Percentiles rank a stretch among this genome's conserved stretches.
phyloP scores from a whole-genome alignment of 2,888 invertebrate species.

The Yponomeuta evonymella region DNA sequence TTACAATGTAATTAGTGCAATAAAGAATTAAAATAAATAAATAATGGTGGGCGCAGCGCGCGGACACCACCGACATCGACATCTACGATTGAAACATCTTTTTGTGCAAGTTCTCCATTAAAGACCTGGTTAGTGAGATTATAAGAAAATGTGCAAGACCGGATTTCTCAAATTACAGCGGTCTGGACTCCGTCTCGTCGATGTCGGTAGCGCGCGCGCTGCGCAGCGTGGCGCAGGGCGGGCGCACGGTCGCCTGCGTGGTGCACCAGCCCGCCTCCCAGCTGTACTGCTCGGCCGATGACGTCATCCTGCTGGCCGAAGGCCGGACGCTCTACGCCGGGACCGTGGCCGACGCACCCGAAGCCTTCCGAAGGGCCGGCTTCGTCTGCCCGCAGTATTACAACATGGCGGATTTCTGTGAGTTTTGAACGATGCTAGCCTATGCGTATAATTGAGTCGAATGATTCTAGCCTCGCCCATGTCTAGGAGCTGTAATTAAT shows the following conservation, averaged over 20 bases:
- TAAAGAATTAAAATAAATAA: too few species aligned
- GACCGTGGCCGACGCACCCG: constrained; percentile 74
- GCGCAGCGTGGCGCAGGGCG: constrained; percentile 77
- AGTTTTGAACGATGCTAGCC: constrained; percentile 30
- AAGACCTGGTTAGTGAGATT: too few species aligned
- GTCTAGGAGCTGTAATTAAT: too few species aligned
- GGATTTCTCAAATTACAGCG: constrained; percentile 48
- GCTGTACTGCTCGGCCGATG: constrained; percentile 83
- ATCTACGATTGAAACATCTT: too few species aligned
- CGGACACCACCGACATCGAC: too few species aligned
- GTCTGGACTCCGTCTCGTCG: constrained; percentile 81
- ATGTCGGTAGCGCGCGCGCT: constrained; percentile 79
- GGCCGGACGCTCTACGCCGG: constrained; percentile 84
- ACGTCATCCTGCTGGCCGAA: constrained; percentile 80
- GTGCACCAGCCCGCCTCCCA: constrained; percentile 88
- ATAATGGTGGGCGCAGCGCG: too few species aligned
- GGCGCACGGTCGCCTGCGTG: constrained; percentile 84
- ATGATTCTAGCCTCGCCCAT: too few species aligned
- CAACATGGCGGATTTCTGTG: constrained; percentile 87
- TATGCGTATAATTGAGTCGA: not conserved
- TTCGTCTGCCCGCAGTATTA: constrained; percentile 84
- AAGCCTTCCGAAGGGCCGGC: constrained; percentile 75
- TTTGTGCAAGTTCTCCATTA: too few species aligned
- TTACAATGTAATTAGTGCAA: too few species aligned
- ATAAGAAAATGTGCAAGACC: not conserved